A percentile compares a stretch with the other conserved stretches of the same genome.
Evolutionary conservation across 2,888 invertebrate genomes (phyloP).

Genomic region (Drosophila paracracens): DNA sequence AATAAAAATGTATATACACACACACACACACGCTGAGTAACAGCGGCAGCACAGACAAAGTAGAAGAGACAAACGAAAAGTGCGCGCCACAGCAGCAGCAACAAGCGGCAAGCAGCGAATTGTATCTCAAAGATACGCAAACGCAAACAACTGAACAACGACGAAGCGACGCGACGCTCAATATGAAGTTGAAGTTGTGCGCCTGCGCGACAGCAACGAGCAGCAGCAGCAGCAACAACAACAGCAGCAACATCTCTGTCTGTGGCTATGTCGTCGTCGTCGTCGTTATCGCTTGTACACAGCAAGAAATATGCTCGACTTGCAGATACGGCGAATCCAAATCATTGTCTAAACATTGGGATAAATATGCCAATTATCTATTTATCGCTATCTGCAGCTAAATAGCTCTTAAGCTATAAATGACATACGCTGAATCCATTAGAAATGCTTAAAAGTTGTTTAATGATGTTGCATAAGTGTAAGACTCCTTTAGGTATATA

Average conservation of each 20-base stretch:
- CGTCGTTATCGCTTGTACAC: conserved; percentile 33
- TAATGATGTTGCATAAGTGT: too few species aligned
- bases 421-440: too few species aligned
- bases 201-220: conserved; percentile 48
- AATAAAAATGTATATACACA: conserved; percentile 35
- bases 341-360: neutral
- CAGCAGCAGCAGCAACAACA: conserved; percentile 14
- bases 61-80: conserved; percentile 55
- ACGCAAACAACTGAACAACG: conserved; percentile 36
- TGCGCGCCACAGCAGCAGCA: conserved; percentile 44
- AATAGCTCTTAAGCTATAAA: too few species aligned
- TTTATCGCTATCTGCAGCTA: neutral
- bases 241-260: conserved; percentile 26
- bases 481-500: too few species aligned
- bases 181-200: conserved; percentile 48
- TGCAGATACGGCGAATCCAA: neutral
- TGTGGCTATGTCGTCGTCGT: conserved; percentile 62
- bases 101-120: conserved; percentile 23
- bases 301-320: conserved; percentile 16
- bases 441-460: too few species aligned
- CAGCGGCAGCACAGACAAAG: conserved; percentile 41
- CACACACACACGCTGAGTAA: neutral
- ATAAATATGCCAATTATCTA: neutral
- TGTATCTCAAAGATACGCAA: conserved; percentile 64
- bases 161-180: conserved; percentile 9